phyloP scores from a whole-genome alignment of 2,888 invertebrate species.

The Epinotia brunnichana region DNA sequence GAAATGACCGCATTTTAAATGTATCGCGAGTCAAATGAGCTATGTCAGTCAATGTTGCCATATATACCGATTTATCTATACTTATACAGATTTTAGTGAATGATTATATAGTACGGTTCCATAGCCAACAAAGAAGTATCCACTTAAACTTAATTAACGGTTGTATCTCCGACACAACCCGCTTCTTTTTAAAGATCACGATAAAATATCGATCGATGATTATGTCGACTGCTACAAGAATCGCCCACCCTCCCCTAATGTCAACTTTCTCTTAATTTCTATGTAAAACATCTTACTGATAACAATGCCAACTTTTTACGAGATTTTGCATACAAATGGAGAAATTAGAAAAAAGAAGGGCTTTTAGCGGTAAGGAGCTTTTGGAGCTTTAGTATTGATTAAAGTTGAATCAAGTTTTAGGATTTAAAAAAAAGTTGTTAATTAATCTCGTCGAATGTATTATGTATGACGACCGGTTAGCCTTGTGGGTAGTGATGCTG shows the following conservation, averaged over 20 bases:
- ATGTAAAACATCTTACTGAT: conserved; percentile 43
- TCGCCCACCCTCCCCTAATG: conserved; percentile 30
- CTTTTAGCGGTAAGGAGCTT: conserved; percentile 21
- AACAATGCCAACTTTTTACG: conserved; percentile 37
- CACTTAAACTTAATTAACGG: too few relatives aligned
- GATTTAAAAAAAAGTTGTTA: not conserved
- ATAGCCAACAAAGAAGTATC: too few relatives aligned
- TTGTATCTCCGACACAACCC: too few relatives aligned
- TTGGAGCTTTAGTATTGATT: conserved; percentile 1
- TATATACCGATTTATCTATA: too few relatives aligned
- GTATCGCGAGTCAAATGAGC: too few relatives aligned
- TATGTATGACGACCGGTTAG: too few relatives aligned
- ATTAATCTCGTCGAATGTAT: too few relatives aligned
- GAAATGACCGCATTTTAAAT: too few relatives aligned
- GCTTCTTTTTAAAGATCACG: not conserved
- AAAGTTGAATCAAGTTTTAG: conserved; percentile 4
- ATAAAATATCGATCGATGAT: conserved; percentile 3
- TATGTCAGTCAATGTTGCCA: too few relatives aligned
- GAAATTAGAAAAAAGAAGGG: conserved; percentile 32
- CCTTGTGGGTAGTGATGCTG: too few relatives aligned
- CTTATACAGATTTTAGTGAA: too few relatives aligned
- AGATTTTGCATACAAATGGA: conserved; percentile 44
- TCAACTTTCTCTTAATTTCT: conserved; percentile 42
- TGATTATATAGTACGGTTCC: too few relatives aligned
- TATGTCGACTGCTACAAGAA: conserved; percentile 14